Conservation (phyloP, 2,113 vertebrate genomes). For the Pteronura brasiliensis region DNA sequence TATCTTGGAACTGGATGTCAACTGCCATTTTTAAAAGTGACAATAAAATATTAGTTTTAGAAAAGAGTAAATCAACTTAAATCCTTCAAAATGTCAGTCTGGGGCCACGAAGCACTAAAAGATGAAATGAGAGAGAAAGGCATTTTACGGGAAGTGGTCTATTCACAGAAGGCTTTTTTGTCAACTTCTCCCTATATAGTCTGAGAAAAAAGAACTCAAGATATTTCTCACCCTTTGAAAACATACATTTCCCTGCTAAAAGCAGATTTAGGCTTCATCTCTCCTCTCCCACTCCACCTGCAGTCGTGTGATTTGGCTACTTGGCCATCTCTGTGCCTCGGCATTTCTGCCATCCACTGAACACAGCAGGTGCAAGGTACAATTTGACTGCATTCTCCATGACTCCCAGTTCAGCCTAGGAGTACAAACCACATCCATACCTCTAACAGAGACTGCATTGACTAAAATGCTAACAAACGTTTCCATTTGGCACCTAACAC, state of each 20-base stretch:
- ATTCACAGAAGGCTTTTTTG: background rate
- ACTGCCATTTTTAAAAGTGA: conserved; percentile 22
- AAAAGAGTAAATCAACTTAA: background rate
- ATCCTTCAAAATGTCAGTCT: conserved; percentile 23
- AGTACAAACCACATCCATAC: background rate
- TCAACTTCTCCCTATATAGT: background rate
- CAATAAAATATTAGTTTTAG: background rate
- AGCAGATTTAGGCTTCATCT: accelerated
- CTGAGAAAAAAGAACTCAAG: background rate
- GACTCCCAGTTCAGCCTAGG: background rate
- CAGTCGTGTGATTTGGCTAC: background rate
- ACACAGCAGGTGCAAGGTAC: background rate
- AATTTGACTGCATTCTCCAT: background rate
- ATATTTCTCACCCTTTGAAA: background rate
- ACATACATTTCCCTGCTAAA: background rate
- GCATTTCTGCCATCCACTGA: background rate
- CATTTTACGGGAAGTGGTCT: background rate
- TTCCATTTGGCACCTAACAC: background rate
- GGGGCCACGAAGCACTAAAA: background rate
- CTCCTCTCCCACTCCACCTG: no score
- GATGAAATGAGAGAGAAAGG: background rate
- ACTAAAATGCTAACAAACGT: background rate
- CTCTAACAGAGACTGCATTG: background rate
- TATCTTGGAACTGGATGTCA: background rate
- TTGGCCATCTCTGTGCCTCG: background rate